Evolutionary conservation across 2,888 invertebrate species (phyloP), one percentile per base, ranked within the genome.

Genomic region (Melangyna quadrimaculata): DNA sequence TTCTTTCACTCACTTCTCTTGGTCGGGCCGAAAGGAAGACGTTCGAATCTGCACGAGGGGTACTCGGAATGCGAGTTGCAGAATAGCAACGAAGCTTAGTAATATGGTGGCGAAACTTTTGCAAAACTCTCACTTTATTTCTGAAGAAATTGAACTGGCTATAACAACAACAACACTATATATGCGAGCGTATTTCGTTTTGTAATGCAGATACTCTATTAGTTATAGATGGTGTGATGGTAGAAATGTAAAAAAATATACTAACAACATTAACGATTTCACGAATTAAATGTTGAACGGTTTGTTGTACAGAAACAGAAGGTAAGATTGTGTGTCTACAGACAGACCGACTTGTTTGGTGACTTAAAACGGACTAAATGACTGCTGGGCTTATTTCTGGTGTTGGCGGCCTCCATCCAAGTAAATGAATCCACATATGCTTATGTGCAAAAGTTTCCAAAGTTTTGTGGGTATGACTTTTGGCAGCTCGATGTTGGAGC

Each of bases 371-470:
- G 77, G 77, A 86, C 86, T 86, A 86, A 86, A 77, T 78, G 81
- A 81, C 35, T 81, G 70, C 37, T 80, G 73, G 80, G 86, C 77
- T 80, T 86, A 86, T 81, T 78, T 78, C 72, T 73, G 72, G 72
- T 73, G 57, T 35, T 32, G 27, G 77, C 73, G 86, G 78, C 69
- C 81, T 78, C 73, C 43, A 77, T 43, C 57, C 81, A 81, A 73
- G 77, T 80, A 77, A 67, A 79, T 71, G 71, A 71, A 75, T 48
- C 59, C 29, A 57, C 27, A 61, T n/a, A n/a, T 43, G 43, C 63
- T 81, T 73, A 73, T 86, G 86, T 81, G 86, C 86, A 86, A 86
- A 86, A 86, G 86, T 86, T 86, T 81, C 86, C 77, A 86, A 86
- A 86, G 86, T 86, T 86, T 86, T 51, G 35, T 59, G 35, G 22